phyloP scores from a whole-genome alignment of 1,140 invertebrate genomes.

The Teleogryllus occipitalis region DNA sequence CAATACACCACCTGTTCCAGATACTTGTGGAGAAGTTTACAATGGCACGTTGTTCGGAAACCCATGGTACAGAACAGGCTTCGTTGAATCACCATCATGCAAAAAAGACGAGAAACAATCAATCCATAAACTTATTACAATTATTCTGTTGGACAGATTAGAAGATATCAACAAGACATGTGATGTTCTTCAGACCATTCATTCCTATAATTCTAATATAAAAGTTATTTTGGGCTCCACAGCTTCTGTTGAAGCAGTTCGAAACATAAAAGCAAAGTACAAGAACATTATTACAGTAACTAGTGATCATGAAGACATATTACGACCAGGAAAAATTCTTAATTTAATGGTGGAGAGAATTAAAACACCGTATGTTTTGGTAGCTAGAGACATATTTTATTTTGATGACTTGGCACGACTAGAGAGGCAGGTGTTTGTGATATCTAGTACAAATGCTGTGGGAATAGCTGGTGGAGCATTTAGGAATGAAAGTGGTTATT shows the following conservation, averaged over 20 bases:
- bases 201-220: conserved; percentile 13
- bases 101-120: conserved; percentile 7
- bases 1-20: background rate
- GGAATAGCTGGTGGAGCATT: conserved; percentile 28
- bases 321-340: conserved; percentile 23
- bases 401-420: conserved; percentile 28
- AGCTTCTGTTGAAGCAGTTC: background rate
- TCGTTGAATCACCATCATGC: conserved; percentile 7
- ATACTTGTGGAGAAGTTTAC: conserved; percentile 19
- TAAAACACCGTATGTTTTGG: conserved; percentile 30
- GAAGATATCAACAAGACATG: background rate
- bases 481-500: conserved; percentile 30
- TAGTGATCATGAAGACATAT: background rate
- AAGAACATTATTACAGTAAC: background rate
- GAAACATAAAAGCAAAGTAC: background rate
- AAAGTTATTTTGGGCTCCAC: conserved; percentile 8
- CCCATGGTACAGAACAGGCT: conserved; percentile 20
- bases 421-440: conserved; percentile 29
- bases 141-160: conserved; percentile 10
- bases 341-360: conserved; percentile 26
- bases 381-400: conserved; percentile 27
- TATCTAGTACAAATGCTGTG: conserved; percentile 24
- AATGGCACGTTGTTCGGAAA: background rate
- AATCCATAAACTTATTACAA: conserved; percentile 15
- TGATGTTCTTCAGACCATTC: conserved; percentile 12